Evolutionary conservation across 2,113 vertebrate genomes (phyloP).

Genomic region (Dasypus novemcinctus): DNA sequence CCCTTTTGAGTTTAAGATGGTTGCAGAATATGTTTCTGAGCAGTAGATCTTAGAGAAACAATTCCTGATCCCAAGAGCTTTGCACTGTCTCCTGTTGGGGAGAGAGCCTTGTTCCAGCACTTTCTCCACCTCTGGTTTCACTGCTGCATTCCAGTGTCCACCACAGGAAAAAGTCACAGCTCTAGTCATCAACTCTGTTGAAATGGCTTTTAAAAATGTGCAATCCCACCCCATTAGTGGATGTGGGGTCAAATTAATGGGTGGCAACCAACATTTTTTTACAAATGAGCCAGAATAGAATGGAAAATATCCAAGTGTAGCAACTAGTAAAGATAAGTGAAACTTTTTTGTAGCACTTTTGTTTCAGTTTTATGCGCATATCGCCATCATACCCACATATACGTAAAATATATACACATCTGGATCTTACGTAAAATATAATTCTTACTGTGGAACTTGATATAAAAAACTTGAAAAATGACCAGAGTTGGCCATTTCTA

Average conservation of each 20-base stretch:
- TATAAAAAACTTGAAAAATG: not conserved
- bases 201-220: not conserved
- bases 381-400: not conserved
- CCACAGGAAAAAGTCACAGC: not conserved
- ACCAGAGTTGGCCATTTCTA: not conserved
- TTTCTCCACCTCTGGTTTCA: not conserved
- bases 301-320: not conserved
- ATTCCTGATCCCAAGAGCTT: not conserved
- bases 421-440: not conserved
- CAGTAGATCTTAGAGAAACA: not conserved
- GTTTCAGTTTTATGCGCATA: not conserved
- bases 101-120: not conserved
- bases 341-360: not conserved
- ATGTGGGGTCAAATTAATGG: not conserved
- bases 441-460: not conserved
- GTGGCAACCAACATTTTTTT: not conserved
- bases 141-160: not conserved
- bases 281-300: not conserved
- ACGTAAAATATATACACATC: not conserved
- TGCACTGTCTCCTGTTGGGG: not conserved
- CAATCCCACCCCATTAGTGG: not conserved
- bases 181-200: not conserved
- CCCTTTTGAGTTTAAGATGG: not conserved
- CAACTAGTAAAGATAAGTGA: not conserved
- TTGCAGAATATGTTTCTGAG: not conserved